A percentile compares a stretch with the other conserved stretches of the same genome.
Evolutionary conservation across 2,797 vertebrate species (phyloP).

Genomic region (Naso thynnoides): DNA sequence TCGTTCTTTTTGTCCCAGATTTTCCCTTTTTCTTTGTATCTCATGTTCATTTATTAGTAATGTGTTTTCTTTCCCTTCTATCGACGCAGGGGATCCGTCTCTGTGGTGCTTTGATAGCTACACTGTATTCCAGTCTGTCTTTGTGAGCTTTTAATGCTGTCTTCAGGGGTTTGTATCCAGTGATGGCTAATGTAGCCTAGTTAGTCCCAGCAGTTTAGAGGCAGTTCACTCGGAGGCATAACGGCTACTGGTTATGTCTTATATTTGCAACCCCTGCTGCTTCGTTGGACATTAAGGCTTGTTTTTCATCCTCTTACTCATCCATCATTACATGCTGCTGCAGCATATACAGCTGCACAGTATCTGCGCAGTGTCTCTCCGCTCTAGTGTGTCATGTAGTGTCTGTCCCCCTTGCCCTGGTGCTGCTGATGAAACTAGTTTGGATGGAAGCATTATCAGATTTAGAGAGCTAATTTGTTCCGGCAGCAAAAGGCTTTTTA

Average conservation of each 20-base stretch:
- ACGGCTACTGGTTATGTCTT: constrained; percentile 38
- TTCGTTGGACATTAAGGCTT: constrained; percentile 60
- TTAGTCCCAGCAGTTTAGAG: constrained; percentile 70
- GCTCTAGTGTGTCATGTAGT: constrained; percentile 46
- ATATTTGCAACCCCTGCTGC: constrained; percentile 66
- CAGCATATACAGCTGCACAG: constrained; percentile 28
- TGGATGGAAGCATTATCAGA: constrained; percentile 70
- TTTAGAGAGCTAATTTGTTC: constrained; percentile 77
- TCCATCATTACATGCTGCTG: constrained; percentile 53
- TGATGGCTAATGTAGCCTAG: constrained; percentile 52
- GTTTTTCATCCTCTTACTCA: constrained; percentile 59
- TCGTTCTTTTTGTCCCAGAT: constrained; percentile 80
- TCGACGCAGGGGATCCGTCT: constrained; percentile 71
- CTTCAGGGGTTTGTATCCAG: constrained; percentile 71
- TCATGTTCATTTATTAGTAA: constrained; percentile 86
- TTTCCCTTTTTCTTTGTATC: constrained; percentile 72
- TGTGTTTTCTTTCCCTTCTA: constrained; percentile 73
- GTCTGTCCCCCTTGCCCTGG: constrained; percentile 41
- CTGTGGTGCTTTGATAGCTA: constrained; percentile 76
- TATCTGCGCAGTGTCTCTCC: constrained; percentile 51
- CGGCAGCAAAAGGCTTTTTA: constrained; percentile 66
- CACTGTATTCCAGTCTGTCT: constrained; percentile 67
- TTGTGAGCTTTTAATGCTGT: constrained; percentile 76
- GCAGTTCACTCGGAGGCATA: constrained; percentile 40
- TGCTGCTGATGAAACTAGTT: constrained; percentile 70